phyloP scores from a whole-genome alignment of 2,888 invertebrate species.

The Cactoblastis cactorum region DNA sequence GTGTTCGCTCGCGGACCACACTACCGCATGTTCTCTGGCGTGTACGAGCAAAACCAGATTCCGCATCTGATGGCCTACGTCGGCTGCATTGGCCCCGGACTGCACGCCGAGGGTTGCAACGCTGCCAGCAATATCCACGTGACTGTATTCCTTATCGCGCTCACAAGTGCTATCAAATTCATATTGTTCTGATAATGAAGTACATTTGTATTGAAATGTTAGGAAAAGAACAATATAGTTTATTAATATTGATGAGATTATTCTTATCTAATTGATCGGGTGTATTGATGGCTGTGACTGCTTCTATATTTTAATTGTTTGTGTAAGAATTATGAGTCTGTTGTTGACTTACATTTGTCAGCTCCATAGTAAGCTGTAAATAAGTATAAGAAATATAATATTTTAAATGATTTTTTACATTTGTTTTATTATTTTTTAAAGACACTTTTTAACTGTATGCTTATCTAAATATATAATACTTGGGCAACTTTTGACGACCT shows the following conservation, averaged over 20 bases:
- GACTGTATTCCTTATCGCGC: not conserved
- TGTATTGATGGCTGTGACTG: not conserved
- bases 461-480: too few relatives aligned
- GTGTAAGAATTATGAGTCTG: not conserved
- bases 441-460: too few relatives aligned
- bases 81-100: constrained; percentile 82
- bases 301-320: not conserved
- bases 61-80: constrained; percentile 87
- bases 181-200: not conserved
- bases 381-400: too few relatives aligned
- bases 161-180: not conserved
- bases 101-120: constrained; percentile 43
- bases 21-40: constrained; percentile 86
- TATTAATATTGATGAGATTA: not conserved
- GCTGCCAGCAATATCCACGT: not conserved
- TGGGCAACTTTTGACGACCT: too few relatives aligned
- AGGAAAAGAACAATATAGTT: not conserved
- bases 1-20: constrained; percentile 86
- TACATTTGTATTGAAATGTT: not conserved
- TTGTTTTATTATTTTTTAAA: too few relatives aligned
- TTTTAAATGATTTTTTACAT: too few relatives aligned
- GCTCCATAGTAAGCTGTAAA: not conserved
- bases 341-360: not conserved
- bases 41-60: constrained; percentile 87
- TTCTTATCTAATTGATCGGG: not conserved